A percentile compares a stretch with the other conserved stretches of the same genome.
Evolutionary conservation across 2,113 vertebrate genomes (phyloP).

Genomic region (Plestiodon gilberti): DNA sequence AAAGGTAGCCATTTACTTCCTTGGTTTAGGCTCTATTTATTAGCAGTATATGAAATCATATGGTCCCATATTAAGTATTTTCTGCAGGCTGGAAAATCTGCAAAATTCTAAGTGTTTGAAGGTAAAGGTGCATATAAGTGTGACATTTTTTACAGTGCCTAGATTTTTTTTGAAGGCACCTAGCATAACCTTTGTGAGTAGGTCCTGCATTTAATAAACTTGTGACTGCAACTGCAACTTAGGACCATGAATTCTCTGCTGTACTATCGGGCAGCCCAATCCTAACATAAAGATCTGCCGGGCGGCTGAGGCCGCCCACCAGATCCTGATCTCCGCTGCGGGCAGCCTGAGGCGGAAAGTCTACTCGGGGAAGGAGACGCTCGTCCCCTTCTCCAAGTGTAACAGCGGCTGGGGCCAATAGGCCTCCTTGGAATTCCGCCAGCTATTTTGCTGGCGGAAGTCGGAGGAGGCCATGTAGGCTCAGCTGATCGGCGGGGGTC

Average conservation of each 20-base stretch:
- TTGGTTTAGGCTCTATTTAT: not conserved
- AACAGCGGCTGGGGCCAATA: too few species aligned
- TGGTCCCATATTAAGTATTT: not conserved
- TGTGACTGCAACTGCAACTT: not conserved
- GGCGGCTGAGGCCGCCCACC: too few species aligned
- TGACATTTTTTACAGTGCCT: not conserved
- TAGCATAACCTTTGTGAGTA: not conserved
- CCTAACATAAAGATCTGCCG: too few species aligned
- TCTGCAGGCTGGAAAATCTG: not conserved
- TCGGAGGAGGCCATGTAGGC: too few species aligned
- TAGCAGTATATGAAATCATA: not conserved
- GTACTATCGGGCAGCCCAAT: too few species aligned
- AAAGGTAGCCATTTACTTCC: constrained; percentile 75
- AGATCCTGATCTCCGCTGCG: too few species aligned
- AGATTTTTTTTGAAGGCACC: not conserved
- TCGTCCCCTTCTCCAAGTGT: too few species aligned
- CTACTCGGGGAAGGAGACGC: too few species aligned
- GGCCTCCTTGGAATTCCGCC: too few species aligned
- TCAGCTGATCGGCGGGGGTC: too few species aligned
- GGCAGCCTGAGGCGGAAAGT: too few species aligned
- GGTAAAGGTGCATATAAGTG: not conserved
- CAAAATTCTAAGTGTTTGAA: not conserved
- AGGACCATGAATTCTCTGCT: not conserved
- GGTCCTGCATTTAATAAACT: not conserved
- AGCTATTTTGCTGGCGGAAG: too few species aligned